Percentiles rank a stretch among this genome's conserved stretches.
Evolutionary conservation across 2,888 invertebrate genomes (phyloP).

Genomic region (Stenodema calcarata): DNA sequence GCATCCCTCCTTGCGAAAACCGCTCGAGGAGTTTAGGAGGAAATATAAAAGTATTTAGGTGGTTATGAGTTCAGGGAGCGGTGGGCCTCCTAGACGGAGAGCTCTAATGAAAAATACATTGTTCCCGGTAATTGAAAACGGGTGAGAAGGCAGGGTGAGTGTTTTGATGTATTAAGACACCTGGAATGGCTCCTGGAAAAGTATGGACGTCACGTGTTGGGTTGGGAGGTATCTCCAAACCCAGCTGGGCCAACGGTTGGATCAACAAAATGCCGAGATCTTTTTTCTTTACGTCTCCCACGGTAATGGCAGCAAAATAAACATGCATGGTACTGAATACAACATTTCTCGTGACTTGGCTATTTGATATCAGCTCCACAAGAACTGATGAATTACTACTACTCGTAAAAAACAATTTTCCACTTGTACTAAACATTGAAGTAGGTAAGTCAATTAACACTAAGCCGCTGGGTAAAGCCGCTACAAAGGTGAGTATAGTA

Average conservation of each 20-base stretch:
- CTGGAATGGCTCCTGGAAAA: constrained; percentile 20
- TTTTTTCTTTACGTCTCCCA: background rate
- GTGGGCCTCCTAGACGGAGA: background rate
- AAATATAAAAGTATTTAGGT: constrained; percentile 46
- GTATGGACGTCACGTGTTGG: constrained; percentile 38
- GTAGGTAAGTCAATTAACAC: no score
- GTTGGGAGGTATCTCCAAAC: constrained; percentile 30
- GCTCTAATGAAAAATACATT: constrained; percentile 49
- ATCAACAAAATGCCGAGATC: background rate
- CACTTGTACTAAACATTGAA: no score
- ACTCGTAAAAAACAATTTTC: no score
- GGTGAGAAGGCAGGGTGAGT: background rate
- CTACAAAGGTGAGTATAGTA: no score
- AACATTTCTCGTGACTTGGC: no score
- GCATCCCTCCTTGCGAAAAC: background rate
- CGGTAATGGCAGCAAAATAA: background rate
- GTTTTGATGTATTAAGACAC: constrained; percentile 37
- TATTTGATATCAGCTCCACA: no score
- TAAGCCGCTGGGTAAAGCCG: no score
- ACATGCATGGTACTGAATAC: no score
- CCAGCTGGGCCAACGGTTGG: background rate
- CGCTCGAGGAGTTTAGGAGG: background rate
- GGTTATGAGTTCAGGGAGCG: constrained; percentile 31
- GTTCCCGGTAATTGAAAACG: constrained; percentile 46
- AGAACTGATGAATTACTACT: no score